Evolutionary conservation across 2,888 invertebrate genomes (phyloP).

Genomic region (Drosophila peninsularis): DNA sequence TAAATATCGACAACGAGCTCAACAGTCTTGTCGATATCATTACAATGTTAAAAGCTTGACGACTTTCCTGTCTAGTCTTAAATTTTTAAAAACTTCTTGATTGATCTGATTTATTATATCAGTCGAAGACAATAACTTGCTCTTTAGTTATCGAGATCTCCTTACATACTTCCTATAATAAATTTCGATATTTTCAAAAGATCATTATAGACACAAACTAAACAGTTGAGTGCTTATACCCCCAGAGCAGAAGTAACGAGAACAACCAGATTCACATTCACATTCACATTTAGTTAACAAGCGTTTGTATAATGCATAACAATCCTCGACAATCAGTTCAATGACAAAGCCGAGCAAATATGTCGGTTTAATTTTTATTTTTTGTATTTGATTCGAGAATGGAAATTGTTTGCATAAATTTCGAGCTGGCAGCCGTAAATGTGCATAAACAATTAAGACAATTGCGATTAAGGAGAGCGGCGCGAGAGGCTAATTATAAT

Average conservation of each 20-base stretch:
- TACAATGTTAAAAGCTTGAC: too few species aligned
- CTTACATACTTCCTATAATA: too few species aligned
- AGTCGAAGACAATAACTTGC: too few species aligned
- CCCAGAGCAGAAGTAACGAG: constrained; percentile 16
- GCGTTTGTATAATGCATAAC: constrained; percentile 34
- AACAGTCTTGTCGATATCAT: too few species aligned
- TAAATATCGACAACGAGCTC: too few species aligned
- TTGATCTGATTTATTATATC: too few species aligned
- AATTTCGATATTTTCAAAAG: not conserved
- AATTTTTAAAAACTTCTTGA: too few species aligned
- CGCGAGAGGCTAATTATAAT: constrained; percentile 46
- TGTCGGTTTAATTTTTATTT: constrained; percentile 36
- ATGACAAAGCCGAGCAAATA: constrained; percentile 68
- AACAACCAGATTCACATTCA: constrained; percentile 41
- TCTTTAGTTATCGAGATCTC: too few species aligned
- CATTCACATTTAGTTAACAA: constrained; percentile 49
- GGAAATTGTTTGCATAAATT: constrained; percentile 71
- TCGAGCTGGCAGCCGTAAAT: constrained; percentile 63
- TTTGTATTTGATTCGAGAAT: constrained; percentile 27
- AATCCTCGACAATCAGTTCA: constrained; percentile 65
- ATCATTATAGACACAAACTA: not conserved
- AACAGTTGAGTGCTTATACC: not conserved
- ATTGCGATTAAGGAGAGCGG: constrained; percentile 35
- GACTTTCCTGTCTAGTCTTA: too few species aligned
- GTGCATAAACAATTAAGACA: constrained; percentile 67